Evolutionary conservation across 2,113 vertebrate species (phyloP).

Genomic region (Mesoclemmys tuberculata): DNA sequence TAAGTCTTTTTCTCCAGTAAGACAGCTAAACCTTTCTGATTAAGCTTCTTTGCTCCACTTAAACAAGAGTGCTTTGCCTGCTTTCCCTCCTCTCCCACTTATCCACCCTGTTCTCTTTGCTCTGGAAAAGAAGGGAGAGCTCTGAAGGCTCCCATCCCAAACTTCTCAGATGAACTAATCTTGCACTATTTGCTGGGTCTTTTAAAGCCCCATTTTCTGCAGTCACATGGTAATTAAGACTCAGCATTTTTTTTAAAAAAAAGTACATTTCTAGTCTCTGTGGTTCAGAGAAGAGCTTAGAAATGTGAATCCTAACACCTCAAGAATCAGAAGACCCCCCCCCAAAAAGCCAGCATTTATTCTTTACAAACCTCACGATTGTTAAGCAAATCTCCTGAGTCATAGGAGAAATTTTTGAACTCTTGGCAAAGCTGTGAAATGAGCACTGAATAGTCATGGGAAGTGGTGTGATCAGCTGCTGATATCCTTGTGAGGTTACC

Average conservation of each 20-base stretch:
- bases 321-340: background rate
- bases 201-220: background rate
- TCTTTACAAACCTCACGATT: background rate
- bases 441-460: background rate
- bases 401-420: background rate
- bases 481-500: slow-evolving; percentile 20
- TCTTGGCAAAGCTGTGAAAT: background rate
- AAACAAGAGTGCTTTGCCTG: background rate
- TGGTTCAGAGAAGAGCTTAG: background rate
- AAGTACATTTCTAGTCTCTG: too few relatives aligned
- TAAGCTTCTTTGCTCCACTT: background rate
- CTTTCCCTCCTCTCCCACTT: background rate
- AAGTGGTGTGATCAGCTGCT: background rate
- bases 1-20: background rate
- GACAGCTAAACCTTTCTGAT: too few relatives aligned
- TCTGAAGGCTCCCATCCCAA: background rate
- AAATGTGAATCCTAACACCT: background rate
- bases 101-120: background rate
- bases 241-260: background rate
- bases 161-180: background rate
- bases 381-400: background rate
- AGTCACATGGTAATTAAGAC: background rate
- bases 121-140: background rate
- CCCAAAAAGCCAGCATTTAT: background rate
- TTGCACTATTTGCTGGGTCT: background rate